These are phyloP conservation scores for Drosophila gaucha DNA, from an alignment of 2,888 invertebrate species.

Conservation along the genomic window DNA sequence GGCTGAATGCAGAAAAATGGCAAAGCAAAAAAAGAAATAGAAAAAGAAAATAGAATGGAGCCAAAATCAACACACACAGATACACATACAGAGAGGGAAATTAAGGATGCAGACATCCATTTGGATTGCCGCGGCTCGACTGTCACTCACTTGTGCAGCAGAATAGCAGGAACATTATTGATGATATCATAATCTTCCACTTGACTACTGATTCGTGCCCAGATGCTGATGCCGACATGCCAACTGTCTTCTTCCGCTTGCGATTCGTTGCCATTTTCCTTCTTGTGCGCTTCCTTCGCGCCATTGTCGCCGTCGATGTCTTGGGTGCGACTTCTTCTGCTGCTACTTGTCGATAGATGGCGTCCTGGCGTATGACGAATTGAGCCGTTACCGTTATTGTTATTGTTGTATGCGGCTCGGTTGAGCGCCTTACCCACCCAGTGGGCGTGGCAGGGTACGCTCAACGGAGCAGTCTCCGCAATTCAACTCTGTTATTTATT, in stretches of 20 bases:
- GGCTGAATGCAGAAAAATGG: constrained; percentile 3
- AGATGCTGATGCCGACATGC: constrained; percentile 65
- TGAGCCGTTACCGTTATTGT: constrained; percentile 52
- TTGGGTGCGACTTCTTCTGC: neutral
- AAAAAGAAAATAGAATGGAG: neutral
- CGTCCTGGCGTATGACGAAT: constrained; percentile 40
- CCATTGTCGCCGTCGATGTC: constrained; percentile 14
- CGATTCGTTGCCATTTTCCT: constrained; percentile 67
- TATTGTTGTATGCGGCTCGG: constrained; percentile 27
- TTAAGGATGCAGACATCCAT: constrained; percentile 40
- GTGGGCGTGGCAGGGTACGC: constrained; percentile 24
- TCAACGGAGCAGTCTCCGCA: constrained; percentile 23
- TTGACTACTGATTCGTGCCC: constrained; percentile 80
- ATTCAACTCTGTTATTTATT: constrained; percentile 53
- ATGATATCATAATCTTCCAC: constrained; percentile 84
- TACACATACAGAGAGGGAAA: constrained; percentile 7
- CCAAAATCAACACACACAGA: neutral
- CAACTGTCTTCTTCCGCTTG: constrained; percentile 75
- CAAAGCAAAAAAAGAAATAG: neutral
- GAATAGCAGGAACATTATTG: constrained; percentile 82
- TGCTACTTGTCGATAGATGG: neutral
- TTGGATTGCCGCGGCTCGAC: constrained; percentile 15
- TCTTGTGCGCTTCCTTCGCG: constrained; percentile 44
- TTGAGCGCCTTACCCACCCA: constrained; percentile 35
- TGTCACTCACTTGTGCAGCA: constrained; percentile 83